phyloP scores from a whole-genome alignment of 2,888 invertebrate genomes.

The Scaptodrosophila latifasciaeformis region DNA sequence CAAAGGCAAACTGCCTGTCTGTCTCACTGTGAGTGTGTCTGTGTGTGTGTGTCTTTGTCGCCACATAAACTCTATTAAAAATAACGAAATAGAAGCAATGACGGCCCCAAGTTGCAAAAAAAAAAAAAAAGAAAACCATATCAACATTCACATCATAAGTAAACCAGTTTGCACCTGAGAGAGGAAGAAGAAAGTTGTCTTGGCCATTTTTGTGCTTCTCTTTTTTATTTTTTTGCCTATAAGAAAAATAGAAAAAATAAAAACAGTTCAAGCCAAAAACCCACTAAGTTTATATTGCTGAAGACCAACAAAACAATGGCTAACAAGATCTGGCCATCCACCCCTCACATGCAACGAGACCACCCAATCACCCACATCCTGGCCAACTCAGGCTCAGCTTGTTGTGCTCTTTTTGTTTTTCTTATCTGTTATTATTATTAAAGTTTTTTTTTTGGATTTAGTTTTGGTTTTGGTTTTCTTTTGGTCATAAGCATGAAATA shows the following conservation, averaged over 20 bases:
- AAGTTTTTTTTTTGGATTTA: constrained; percentile 7
- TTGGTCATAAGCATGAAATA: constrained; percentile 64
- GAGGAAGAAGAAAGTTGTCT: constrained; percentile 68
- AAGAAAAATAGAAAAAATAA: constrained; percentile 5
- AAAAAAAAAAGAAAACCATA: constrained; percentile 59
- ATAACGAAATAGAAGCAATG: constrained; percentile 53
- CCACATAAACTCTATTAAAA: constrained; percentile 39
- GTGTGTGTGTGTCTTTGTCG: constrained; percentile 4
- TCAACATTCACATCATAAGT: constrained; percentile 68
- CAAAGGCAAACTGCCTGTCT: neutral
- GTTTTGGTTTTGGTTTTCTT: constrained; percentile 7
- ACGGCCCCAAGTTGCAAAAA: constrained; percentile 18
- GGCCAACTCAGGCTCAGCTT: neutral
- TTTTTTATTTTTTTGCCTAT: too few species aligned
- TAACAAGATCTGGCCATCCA: neutral
- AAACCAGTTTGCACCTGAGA: constrained; percentile 68
- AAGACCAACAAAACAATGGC: neutral
- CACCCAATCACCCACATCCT: too few species aligned
- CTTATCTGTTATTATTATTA: constrained; percentile 10
- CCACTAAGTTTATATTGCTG: neutral
- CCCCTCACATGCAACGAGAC: neutral
- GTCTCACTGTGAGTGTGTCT: neutral
- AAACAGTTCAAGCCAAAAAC: constrained; percentile 18
- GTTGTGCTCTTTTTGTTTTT: constrained; percentile 3
- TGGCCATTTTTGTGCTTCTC: constrained; percentile 58